These are phyloP conservation scores for Pyrrhia umbra DNA, from an alignment of 2,888 invertebrate species.

Conservation along the genomic window DNA sequence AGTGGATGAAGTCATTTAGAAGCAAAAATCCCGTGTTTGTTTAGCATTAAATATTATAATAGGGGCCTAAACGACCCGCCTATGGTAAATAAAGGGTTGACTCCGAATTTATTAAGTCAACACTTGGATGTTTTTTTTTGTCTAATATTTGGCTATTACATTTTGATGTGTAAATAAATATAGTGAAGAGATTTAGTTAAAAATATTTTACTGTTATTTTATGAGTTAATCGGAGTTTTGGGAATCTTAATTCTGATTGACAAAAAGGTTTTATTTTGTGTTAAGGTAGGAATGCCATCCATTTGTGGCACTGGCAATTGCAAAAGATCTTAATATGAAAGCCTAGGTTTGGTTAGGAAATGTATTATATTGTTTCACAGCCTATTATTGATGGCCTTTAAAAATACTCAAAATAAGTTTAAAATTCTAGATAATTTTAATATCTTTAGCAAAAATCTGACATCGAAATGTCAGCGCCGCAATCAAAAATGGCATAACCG, in stretches of 20 bases:
- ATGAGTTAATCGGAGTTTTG: constrained; percentile 10
- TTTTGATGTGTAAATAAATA: constrained; percentile 73
- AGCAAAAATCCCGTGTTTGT: constrained; percentile 84
- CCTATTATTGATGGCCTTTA: too few species aligned
- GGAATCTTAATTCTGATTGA: neutral
- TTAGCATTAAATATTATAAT: constrained; percentile 89
- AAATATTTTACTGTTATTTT: constrained; percentile 29
- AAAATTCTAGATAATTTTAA: neutral
- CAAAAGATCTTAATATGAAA: too few species aligned
- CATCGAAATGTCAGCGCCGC: constrained; percentile 21
- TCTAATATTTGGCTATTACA: constrained; percentile 76
- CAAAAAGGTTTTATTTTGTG: neutral
- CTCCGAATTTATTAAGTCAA: constrained; percentile 79
- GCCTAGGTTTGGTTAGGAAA: too few species aligned
- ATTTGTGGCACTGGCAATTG: too few species aligned
- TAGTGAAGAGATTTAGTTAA: constrained; percentile 39
- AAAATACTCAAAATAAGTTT: neutral
- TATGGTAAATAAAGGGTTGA: constrained; percentile 87
- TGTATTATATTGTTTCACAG: too few species aligned
- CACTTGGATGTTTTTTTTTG: constrained; percentile 75
- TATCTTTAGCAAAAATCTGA: neutral
- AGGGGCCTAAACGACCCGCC: constrained; percentile 81
- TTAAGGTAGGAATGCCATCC: too few species aligned
- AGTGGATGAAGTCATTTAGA: constrained; percentile 84
- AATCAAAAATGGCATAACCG: constrained; percentile 58